phyloP scores from a whole-genome alignment of 2,797 vertebrate genomes.

The Darevskia mixta region DNA sequence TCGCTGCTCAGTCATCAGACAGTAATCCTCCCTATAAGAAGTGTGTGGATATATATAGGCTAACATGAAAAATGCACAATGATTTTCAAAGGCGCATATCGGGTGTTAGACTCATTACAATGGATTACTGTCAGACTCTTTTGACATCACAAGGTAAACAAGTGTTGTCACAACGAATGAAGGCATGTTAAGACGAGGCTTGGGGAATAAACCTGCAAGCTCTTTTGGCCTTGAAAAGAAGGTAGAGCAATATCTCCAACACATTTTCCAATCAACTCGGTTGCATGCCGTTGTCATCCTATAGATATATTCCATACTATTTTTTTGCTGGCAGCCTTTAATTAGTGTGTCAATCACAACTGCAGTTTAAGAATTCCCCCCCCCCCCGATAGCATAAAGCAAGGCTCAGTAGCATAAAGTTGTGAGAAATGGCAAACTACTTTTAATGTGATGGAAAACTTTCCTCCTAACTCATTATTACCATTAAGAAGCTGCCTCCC shows the following conservation, averaged over 20 bases:
- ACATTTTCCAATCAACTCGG: neutral
- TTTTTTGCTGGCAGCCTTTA: slow-evolving; percentile 30
- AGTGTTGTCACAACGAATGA: slow-evolving; percentile 28
- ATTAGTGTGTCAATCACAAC: slow-evolving; percentile 33
- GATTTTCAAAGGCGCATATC: slow-evolving; percentile 4
- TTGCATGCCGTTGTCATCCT: slow-evolving; percentile 31
- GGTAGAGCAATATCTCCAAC: rapidly evolving
- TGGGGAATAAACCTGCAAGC: neutral
- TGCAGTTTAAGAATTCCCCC: neutral
- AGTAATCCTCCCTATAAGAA: neutral
- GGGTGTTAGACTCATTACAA: neutral
- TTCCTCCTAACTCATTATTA: neutral
- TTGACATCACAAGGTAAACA: slow-evolving; percentile 9
- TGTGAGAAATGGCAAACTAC: neutral
- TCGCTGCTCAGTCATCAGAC: neutral
- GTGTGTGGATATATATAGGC: rapidly evolving
- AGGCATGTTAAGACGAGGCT: neutral
- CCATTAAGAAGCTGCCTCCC: neutral
- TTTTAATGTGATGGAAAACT: neutral
- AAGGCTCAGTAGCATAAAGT: slow-evolving; percentile 3
- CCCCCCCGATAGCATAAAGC: neutral
- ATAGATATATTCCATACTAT: neutral
- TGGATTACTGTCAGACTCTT: slow-evolving; percentile 8
- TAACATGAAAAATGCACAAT: rapidly evolving
- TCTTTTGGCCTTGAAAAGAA: slow-evolving; percentile 33